These are phyloP conservation scores for Crypturellus tataupa DNA, from an alignment of 2,797 vertebrate genomes.

Conservation along the genomic window DNA sequence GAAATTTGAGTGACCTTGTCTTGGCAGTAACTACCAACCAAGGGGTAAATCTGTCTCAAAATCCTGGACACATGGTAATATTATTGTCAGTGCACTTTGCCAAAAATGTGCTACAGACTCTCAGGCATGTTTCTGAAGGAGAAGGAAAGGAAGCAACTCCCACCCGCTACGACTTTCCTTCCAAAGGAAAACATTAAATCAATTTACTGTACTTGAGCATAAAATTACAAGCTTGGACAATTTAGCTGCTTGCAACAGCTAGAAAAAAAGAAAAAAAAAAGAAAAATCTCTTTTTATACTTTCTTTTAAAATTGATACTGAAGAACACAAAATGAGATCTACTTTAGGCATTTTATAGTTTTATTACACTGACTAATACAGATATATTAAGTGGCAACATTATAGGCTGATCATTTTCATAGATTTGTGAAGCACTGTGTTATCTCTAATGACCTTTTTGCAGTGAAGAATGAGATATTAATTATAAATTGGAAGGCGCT, in stretches of 20 bases:
- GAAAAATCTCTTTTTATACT: neutral
- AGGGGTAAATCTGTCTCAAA: neutral
- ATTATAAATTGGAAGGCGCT: neutral
- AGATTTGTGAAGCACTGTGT: neutral
- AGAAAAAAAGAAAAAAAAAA: neutral
- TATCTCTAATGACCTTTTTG: neutral
- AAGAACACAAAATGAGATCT: neutral
- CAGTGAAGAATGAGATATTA: neutral
- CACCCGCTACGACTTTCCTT: neutral
- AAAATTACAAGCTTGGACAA: conserved; percentile 9
- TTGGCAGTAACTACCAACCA: neutral
- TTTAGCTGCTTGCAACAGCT: neutral
- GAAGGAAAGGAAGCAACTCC: neutral
- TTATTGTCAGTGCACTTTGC: neutral
- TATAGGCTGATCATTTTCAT: neutral
- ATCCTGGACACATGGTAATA: neutral
- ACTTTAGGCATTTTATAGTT: neutral
- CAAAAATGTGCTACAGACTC: neutral
- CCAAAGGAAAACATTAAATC: conserved; percentile 16
- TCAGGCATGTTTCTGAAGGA: neutral
- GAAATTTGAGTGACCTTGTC: neutral
- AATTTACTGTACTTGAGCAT: neutral
- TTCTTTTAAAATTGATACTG: neutral
- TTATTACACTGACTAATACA: neutral
- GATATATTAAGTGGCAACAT: neutral